Base-by-base conservation (phyloP, 2,888 invertebrate genomes). In the Harmothoe impar region DNA sequence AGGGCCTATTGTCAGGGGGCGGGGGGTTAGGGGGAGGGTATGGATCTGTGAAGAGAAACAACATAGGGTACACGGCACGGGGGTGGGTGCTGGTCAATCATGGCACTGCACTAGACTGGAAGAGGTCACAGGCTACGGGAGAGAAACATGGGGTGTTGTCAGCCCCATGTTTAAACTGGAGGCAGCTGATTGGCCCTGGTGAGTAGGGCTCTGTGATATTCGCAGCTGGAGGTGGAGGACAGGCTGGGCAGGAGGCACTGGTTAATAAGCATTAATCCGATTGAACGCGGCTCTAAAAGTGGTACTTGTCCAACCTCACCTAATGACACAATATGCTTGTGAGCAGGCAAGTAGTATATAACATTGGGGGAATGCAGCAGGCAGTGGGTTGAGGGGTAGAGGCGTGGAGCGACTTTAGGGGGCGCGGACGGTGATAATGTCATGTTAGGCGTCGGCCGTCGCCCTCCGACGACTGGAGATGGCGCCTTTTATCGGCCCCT, bases 371-470 rank as follows among this genome's bases (percentile, higher is more conserved):
- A 7, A 15, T 62, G 77, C 17, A 25, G 25, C 17, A 17, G 77
- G 31, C 77, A 29, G 31, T 20, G 77, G 29, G 77, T 31, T 25
- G 29, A 77, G 77, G 25, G 77, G 31, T 15, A 31, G 29, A 31
- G 0, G 77, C 25, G 77, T 7, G 77, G 77, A 17, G 31, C 29
- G 77, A 25, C 29, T 5, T n/a, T n/a, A 17, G 31, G 77, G 77
- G 43, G 29, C 0, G 77, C 7, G 62, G 20, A 20, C 62, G 62
- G 7, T n/a, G 62, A 62, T 62, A 62, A 62, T 62, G 62, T 62
- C 62, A 62, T 62, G n/a, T 62, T n/a, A 62, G 62, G 62, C 62
- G 62, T n/a, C n/a, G 62, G 62, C 3, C 62, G 20, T n/a, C 62
- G 20, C 12, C 23, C n/a, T 62, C 62, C 15, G n/a, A 62, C 10